Evolutionary conservation across 2,888 invertebrate genomes (phyloP).

Genomic region (Aethes cnicana): DNA sequence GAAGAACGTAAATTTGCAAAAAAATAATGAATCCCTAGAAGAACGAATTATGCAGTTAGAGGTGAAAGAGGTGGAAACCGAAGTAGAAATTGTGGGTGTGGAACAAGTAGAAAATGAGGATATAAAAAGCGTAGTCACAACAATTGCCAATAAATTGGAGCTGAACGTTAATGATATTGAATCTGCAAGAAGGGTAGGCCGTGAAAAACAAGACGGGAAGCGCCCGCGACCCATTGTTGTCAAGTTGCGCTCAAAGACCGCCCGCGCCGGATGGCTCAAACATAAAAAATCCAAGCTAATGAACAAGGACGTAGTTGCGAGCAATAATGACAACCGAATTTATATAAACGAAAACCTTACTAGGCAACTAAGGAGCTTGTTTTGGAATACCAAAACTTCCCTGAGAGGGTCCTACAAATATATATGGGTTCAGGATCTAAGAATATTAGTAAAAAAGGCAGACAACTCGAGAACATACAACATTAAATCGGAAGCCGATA

Average conservation of each 20-base stretch:
- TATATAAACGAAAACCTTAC: slow-evolving; percentile 1
- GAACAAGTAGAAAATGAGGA: neutral
- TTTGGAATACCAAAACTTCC: neutral
- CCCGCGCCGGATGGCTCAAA: neutral
- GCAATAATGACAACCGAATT: neutral
- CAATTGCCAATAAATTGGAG: neutral
- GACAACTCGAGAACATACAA: neutral
- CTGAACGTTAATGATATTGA: neutral
- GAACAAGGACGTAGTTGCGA: neutral
- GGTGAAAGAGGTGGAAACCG: neutral
- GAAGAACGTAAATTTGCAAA: neutral
- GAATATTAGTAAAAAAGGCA: neutral
- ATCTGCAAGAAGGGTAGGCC: too few relatives aligned
- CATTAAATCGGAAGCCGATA: neutral
- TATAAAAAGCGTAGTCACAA: neutral
- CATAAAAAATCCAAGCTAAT: neutral
- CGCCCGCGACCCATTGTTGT: slow-evolving; percentile 3
- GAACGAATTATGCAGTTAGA: too few relatives aligned
- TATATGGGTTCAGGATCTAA: slow-evolving; percentile 1
- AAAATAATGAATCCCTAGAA: too few relatives aligned
- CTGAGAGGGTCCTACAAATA: neutral
- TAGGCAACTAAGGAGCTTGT: neutral
- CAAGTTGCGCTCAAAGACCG: neutral
- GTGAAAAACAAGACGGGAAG: too few relatives aligned
- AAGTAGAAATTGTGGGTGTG: neutral